phyloP scores from a whole-genome alignment of 2,888 invertebrate genomes.

The Isoperla grammatica region DNA sequence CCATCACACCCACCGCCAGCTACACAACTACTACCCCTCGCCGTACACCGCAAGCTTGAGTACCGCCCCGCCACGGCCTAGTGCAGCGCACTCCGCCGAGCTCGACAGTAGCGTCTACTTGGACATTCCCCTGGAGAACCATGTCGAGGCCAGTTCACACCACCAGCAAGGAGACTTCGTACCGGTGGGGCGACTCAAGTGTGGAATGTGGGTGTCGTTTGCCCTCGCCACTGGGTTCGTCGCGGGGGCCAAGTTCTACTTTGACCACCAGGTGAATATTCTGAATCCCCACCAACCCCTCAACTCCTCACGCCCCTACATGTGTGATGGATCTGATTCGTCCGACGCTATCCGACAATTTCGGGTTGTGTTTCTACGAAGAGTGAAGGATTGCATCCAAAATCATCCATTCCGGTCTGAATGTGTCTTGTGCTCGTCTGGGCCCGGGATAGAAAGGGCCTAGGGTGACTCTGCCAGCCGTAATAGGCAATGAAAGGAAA shows the following conservation, averaged over 20 bases:
- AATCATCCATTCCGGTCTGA: no score
- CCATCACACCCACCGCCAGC: slow-evolving; percentile 22
- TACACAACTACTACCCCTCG: slow-evolving; percentile 22
- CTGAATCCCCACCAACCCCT: no score
- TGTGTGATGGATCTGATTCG: neutral
- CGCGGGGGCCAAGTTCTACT: slow-evolving; percentile 66
- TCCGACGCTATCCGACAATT: no score
- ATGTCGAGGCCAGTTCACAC: slow-evolving; percentile 16
- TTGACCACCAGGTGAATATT: slow-evolving; percentile 58
- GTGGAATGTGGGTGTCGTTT: slow-evolving; percentile 66
- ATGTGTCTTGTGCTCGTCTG: no score
- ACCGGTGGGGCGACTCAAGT: slow-evolving; percentile 57
- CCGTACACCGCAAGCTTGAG: slow-evolving; percentile 9
- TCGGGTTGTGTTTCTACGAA: no score
- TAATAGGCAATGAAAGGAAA: no score
- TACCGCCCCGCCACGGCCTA: neutral
- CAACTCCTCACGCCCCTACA: neutral
- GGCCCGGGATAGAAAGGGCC: no score
- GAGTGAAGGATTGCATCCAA: no score
- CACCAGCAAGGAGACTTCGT: slow-evolving; percentile 39
- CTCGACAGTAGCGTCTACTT: slow-evolving; percentile 48
- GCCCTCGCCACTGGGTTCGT: slow-evolving; percentile 63
- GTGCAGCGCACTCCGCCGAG: slow-evolving; percentile 38
- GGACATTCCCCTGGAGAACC: slow-evolving; percentile 38
- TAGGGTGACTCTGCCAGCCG: no score